phyloP scores from a whole-genome alignment of 1,140 invertebrate species.

The Mya arenaria region DNA sequence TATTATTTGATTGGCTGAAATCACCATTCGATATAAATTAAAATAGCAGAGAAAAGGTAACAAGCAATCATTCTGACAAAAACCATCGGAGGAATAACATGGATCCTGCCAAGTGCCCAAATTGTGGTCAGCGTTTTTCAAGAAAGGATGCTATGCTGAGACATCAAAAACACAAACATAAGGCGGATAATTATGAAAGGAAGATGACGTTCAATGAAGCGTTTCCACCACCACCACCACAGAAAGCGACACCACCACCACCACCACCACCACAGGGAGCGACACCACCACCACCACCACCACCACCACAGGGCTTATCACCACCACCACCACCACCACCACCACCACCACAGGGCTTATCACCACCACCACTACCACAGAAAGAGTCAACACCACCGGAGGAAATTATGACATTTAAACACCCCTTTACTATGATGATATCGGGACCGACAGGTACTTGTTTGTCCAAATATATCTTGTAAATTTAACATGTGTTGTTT shows the following conservation, averaged over 20 bases:
- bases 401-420: too few species aligned
- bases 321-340: background rate
- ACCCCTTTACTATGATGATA: background rate
- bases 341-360: too few species aligned
- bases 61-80: background rate
- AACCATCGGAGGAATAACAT: background rate
- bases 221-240: slow-evolving; percentile 3
- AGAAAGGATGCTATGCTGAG: slow-evolving; percentile 36
- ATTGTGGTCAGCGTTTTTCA: slow-evolving; percentile 19
- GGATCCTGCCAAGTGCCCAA: background rate
- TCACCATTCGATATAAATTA: background rate
- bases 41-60: background rate
- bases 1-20: background rate
- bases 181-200: too few species aligned
- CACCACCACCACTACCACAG: too few species aligned
- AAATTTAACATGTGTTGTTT: too few species aligned
- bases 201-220: background rate
- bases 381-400: too few species aligned
- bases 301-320: background rate
- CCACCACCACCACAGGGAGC: background rate
- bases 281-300: too few species aligned
- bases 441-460: background rate
- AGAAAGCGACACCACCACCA: background rate
- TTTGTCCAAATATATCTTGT: too few species aligned
- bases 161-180: slow-evolving; percentile 27